phyloP scores from a whole-genome alignment of 2,888 invertebrate species.

The Leucoma salicis region DNA sequence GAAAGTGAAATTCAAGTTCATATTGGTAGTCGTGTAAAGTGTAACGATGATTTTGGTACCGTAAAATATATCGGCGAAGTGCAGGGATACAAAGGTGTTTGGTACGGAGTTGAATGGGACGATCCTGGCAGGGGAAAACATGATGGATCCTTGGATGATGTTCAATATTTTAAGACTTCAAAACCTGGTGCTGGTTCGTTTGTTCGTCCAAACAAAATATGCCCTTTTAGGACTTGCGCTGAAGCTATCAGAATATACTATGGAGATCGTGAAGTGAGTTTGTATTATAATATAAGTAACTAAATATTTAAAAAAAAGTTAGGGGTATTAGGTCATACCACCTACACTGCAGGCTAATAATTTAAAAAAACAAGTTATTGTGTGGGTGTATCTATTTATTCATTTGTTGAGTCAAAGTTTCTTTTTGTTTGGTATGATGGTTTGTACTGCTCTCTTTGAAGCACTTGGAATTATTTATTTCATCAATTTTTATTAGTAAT shows the following conservation, averaged over 20 bases:
- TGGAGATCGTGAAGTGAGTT: constrained; percentile 69
- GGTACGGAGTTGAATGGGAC: constrained; percentile 99
- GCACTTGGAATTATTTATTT: too few species aligned
- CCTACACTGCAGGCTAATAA: constrained; percentile 23
- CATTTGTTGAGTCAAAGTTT: constrained; percentile 21
- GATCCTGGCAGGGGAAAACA: constrained; percentile 94
- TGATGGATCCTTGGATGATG: constrained; percentile 91
- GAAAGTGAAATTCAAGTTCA: constrained; percentile 70
- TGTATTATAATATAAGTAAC: constrained; percentile 4
- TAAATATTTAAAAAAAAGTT: not conserved
- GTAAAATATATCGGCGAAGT: constrained; percentile 90
- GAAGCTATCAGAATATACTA: constrained; percentile 85
- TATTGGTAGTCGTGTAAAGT: constrained; percentile 71
- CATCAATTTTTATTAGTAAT: too few species aligned
- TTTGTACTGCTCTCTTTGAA: too few species aligned
- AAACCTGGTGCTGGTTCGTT: constrained; percentile 94
- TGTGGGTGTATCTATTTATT: constrained; percentile 22
- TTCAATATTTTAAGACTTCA: constrained; percentile 89
- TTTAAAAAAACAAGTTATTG: constrained; percentile 20
- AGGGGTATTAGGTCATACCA: constrained; percentile 38
- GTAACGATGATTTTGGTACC: constrained; percentile 69
- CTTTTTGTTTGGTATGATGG: constrained; percentile 13
- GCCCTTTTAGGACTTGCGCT: constrained; percentile 86
- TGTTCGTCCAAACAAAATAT: constrained; percentile 90
- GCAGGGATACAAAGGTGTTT: constrained; percentile 86